phyloP scores from a whole-genome alignment of 2,113 vertebrate genomes.

The Acanthochromis polyacanthus region DNA sequence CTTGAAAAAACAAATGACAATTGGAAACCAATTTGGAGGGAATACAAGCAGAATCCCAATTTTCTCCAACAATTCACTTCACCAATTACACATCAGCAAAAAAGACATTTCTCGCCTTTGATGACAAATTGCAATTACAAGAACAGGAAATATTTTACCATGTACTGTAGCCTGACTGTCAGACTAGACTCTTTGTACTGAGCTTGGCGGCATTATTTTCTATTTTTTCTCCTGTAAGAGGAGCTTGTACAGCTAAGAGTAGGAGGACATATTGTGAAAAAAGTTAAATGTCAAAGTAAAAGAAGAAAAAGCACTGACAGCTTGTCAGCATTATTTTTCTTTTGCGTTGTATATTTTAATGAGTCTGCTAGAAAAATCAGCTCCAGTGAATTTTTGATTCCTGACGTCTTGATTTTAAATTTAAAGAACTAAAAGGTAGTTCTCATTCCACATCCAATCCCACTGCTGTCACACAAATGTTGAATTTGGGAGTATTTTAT shows the following conservation, averaged over 20 bases:
- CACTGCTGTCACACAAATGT: not conserved
- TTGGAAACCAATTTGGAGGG: conserved; percentile 63
- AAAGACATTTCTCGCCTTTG: conserved; percentile 34
- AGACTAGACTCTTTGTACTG: conserved; percentile 26
- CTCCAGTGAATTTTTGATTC: not conserved
- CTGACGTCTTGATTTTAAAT: not conserved
- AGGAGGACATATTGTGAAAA: conserved; percentile 7
- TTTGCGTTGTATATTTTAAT: no score
- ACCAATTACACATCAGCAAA: conserved; percentile 62
- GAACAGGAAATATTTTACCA: conserved; percentile 34
- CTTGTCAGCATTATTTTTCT: not conserved
- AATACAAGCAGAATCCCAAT: conserved; percentile 56
- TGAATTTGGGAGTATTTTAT: not conserved
- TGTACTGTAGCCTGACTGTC: conserved; percentile 29
- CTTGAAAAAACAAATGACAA: conserved; percentile 70
- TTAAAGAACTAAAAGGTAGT: not conserved
- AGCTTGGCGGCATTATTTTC: conserved; percentile 14
- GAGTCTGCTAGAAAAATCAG: no score
- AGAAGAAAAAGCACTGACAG: conserved; percentile 16
- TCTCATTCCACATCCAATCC: not conserved
- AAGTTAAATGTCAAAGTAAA: conserved; percentile 25
- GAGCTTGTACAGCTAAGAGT: not conserved
- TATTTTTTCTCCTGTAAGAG: conserved; percentile 2
- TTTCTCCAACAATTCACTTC: conserved; percentile 59
- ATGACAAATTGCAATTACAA: conserved; percentile 44